phyloP scores from a whole-genome alignment of 2,113 vertebrate genomes.

The Bufo gargarizans region DNA sequence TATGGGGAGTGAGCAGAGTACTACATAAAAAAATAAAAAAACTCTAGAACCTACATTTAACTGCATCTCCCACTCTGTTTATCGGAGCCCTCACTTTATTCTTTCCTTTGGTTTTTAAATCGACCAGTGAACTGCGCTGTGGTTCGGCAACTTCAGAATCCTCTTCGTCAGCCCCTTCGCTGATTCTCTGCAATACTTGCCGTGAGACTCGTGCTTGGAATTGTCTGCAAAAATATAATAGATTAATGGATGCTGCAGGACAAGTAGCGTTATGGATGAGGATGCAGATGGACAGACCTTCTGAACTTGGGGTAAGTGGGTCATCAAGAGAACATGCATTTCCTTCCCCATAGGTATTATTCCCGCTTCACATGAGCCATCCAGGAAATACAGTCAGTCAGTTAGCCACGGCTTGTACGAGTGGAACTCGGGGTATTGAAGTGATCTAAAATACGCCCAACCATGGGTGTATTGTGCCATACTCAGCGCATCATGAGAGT shows the following conservation, averaged over 20 bases:
- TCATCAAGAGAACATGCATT: too few relatives aligned
- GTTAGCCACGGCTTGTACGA: too few relatives aligned
- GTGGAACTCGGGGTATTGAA: too few relatives aligned
- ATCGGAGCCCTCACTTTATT: constrained; percentile 83
- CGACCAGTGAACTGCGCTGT: constrained; percentile 81
- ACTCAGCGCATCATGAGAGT: too few relatives aligned
- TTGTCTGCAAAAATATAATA: constrained; percentile 70
- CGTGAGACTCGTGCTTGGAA: constrained; percentile 91
- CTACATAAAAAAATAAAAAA: neutral
- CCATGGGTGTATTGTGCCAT: too few relatives aligned
- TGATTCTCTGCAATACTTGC: constrained; percentile 77
- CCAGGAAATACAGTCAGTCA: too few relatives aligned
- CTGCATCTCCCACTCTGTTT: constrained; percentile 75
- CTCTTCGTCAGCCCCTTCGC: constrained; percentile 65
- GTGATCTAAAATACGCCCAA: too few relatives aligned
- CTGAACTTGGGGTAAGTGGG: neutral
- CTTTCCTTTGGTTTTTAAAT: constrained; percentile 88
- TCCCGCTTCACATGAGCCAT: too few relatives aligned
- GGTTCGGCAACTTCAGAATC: constrained; percentile 67
- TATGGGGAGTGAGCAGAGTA: neutral
- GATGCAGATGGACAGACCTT: neutral
- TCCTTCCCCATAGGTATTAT: too few relatives aligned
- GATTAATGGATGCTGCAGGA: too few relatives aligned
- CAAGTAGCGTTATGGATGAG: neutral
- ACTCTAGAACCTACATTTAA: constrained; percentile 74